These are phyloP conservation scores for Rhipidura dahli DNA, from an alignment of 2,113 vertebrate genomes.

Conservation along the genomic window DNA sequence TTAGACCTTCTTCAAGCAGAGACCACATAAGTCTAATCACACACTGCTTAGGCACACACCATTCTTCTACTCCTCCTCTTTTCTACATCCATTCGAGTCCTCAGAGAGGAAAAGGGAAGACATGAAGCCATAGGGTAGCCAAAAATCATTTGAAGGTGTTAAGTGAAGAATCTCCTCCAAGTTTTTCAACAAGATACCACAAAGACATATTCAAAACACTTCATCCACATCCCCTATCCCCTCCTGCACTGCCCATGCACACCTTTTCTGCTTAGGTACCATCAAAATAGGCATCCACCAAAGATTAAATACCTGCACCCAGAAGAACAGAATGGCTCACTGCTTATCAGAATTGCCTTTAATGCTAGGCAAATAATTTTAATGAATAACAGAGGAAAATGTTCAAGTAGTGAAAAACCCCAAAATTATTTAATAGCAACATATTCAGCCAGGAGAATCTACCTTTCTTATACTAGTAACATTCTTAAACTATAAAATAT, in stretches of 20 bases:
- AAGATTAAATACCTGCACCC: background rate
- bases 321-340: background rate
- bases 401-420: background rate
- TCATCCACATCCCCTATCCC: fast-evolving
- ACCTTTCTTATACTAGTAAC: background rate
- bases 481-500: background rate
- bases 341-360: background rate
- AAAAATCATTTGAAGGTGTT: background rate
- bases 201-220: background rate
- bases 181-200: background rate
- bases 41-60: background rate
- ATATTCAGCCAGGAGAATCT: background rate
- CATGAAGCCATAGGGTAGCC: background rate
- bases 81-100: background rate
- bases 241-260: background rate
- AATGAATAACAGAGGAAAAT: background rate
- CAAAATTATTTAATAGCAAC: background rate
- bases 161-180: background rate
- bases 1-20: background rate
- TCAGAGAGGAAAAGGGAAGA: background rate
- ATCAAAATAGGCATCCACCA: background rate
- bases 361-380: background rate
- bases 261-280: background rate
- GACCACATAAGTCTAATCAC: background rate
- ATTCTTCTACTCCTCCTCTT: background rate